Evolutionary conservation across 2,113 vertebrate species (phyloP), one percentile per base, ranked within the genome.

Genomic region (Pelusios castaneus): DNA sequence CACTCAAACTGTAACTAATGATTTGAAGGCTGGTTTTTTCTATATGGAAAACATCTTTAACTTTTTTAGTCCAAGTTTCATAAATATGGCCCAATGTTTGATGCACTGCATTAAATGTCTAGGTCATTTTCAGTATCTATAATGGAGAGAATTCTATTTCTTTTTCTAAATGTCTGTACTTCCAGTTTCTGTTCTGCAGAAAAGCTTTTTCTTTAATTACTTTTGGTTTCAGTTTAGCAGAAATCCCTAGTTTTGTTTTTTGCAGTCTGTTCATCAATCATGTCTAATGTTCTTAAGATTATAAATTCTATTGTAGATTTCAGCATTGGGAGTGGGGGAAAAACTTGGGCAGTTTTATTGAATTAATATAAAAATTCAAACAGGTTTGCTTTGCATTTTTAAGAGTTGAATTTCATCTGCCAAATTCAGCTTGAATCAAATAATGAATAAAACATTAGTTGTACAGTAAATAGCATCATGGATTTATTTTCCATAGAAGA

Each of bases 81-180:
- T 73, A 56, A 82, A 7, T 55, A 31, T 34, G 31, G 16, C 16
- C 16, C 21, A 85, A 19, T 13, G 89, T 19, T 31, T n/a, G 14
- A 63, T 63, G 25, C 12, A 80, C 21, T 2, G 0, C 38, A 45
- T 1, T 1, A 10, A 73, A 13, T 31, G 51, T 75, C 5, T 13
- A 11, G 56, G 52, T 49, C 60, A 27, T 82, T 91, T 88, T 84
- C 2, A 31, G 7, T 92, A 11, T 87, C 60, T 73, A 17, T 49
- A 83, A 24, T 70, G 77, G 41, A 82, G 80, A 22, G 14, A 43
- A 16, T 0, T 0, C 13, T 84, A 17, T 0, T 85, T 0, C 12
- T n/a, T 78, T 73, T 45, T 2, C 10, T 10, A 83, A 41, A 22
- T 52, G 79, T 58, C 38, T 85, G 2, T 45, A 67, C 58, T 85